Evolutionary conservation across 2,797 vertebrate species (phyloP).

Genomic region (Anguilla marmorata): DNA sequence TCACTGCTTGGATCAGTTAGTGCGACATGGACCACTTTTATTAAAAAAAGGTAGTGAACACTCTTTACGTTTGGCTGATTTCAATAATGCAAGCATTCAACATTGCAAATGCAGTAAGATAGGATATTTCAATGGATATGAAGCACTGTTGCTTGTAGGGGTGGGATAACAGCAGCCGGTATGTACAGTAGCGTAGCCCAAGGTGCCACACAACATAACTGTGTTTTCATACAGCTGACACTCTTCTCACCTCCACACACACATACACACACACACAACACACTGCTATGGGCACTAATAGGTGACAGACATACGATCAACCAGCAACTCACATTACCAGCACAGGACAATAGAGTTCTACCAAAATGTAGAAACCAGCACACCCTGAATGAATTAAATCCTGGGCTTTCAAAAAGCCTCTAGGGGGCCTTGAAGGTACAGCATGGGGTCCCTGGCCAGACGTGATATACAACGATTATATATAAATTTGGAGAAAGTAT

Average conservation of each 20-base stretch:
- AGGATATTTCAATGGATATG: neutral
- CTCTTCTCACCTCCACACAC: conserved; percentile 35
- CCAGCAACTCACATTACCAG: conserved; percentile 32
- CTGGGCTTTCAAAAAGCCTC: too few species aligned
- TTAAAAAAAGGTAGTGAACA: neutral
- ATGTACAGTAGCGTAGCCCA: conserved; percentile 39
- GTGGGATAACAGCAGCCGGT: neutral
- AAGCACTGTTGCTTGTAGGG: neutral
- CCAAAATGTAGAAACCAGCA: conserved; percentile 12
- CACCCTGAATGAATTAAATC: neutral
- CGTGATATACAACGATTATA: too few species aligned
- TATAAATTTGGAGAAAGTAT: too few species aligned
- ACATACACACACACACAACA: conserved; percentile 1
- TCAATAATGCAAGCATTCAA: neutral
- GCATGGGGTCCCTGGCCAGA: too few species aligned
- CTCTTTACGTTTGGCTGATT: neutral
- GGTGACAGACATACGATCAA: conserved; percentile 32
- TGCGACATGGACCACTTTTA: neutral
- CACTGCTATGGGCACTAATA: conserved; percentile 35
- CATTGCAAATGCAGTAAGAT: neutral
- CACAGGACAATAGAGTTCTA: neutral
- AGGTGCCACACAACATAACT: conserved; percentile 45
- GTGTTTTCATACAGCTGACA: conserved; percentile 30
- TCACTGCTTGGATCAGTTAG: neutral
- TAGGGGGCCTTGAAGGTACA: too few species aligned